A percentile compares a stretch with the other conserved stretches of the same genome.
Evolutionary conservation across 2,113 vertebrate species (phyloP).

Genomic region (Symphodus melops): DNA sequence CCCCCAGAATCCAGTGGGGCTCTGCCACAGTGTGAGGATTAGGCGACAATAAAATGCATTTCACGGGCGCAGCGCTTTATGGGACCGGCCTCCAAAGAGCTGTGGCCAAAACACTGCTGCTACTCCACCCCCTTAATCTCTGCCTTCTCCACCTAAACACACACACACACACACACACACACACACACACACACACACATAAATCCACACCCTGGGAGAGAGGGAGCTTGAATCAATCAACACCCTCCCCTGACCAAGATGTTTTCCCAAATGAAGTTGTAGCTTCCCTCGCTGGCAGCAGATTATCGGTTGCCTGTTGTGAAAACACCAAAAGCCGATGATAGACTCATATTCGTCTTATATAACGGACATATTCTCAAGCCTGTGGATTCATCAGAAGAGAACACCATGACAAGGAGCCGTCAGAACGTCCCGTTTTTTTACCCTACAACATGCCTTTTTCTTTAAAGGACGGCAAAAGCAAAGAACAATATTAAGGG

Average conservation of each 20-base stretch:
- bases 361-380: not conserved
- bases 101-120: slow-evolving; percentile 65
- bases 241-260: slow-evolving; percentile 44
- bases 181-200: too few species aligned
- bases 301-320: slow-evolving; percentile 30
- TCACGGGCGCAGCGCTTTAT: slow-evolving; percentile 80
- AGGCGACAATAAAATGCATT: slow-evolving; percentile 86
- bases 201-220: slow-evolving; percentile 53
- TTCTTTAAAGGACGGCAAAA: not conserved
- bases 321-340: slow-evolving; percentile 4
- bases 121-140: slow-evolving; percentile 59
- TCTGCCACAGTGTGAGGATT: slow-evolving; percentile 87
- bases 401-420: not conserved
- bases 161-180: slow-evolving; percentile 27
- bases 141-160: slow-evolving; percentile 39
- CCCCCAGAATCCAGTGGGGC: slow-evolving; percentile 84
- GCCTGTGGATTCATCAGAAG: not conserved
- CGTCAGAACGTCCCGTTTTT: too few species aligned
- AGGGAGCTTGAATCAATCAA: slow-evolving; percentile 48
- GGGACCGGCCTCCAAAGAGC: slow-evolving; percentile 74
- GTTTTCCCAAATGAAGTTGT: slow-evolving; percentile 59
- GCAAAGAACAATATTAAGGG: too few species aligned
- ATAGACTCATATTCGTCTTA: not conserved
- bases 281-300: slow-evolving; percentile 30
- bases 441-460: too few species aligned